Percentiles rank a stretch among this genome's conserved stretches.
Conservation (phyloP, 2,113 vertebrate genomes). For the Indicator maculatus region DNA sequence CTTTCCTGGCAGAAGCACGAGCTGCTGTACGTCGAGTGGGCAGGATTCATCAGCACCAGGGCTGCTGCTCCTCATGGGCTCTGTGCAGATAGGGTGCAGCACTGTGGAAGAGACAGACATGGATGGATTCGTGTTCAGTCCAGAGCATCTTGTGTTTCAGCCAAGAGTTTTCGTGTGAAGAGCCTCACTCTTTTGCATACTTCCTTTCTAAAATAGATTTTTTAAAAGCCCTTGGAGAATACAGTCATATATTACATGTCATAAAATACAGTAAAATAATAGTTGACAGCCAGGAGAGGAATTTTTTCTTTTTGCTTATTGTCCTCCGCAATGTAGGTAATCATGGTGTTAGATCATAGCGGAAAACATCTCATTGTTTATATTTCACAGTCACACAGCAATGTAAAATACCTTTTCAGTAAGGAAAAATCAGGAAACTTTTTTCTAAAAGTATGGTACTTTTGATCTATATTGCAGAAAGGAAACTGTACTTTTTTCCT, state of each 20-base stretch:
- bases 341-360: neutral
- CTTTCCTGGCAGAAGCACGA: slow-evolving; percentile 3
- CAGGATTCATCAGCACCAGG: neutral
- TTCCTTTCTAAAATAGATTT: slow-evolving; percentile 17
- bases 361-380: neutral
- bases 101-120: neutral
- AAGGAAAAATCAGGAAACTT: neutral
- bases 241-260: neutral
- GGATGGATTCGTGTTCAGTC: neutral
- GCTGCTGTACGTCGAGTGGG: neutral
- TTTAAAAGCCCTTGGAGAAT: neutral
- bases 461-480: neutral
- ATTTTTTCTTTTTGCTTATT: neutral
- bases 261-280: slow-evolving; percentile 31
- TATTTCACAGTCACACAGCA: neutral
- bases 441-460: neutral
- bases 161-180: slow-evolving; percentile 15
- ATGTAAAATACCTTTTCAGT: slow-evolving; percentile 3
- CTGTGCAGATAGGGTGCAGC: fast-evolving
- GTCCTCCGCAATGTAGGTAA: neutral
- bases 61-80: neutral
- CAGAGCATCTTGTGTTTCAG: neutral
- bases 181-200: neutral
- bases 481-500: neutral
- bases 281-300: slow-evolving; percentile 11